Percentiles rank a stretch among this genome's conserved stretches.
Evolutionary conservation across 2,113 vertebrate genomes (phyloP).

Genomic region (Nothobranchius kuhntae): DNA sequence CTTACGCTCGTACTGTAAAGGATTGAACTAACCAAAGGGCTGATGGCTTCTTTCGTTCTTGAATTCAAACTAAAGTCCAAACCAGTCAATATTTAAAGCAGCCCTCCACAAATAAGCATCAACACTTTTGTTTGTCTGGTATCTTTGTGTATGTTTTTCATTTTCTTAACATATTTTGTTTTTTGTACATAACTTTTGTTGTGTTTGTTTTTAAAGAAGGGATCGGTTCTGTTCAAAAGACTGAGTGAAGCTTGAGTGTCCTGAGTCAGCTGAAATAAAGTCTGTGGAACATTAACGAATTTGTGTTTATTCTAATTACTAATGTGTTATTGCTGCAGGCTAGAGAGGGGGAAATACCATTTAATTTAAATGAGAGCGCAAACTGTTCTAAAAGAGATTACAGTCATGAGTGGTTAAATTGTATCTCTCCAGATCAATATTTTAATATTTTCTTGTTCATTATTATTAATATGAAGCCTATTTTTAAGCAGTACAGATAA

Average conservation of each 20-base stretch:
- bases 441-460: too few species aligned
- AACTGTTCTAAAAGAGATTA: too few species aligned
- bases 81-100: slow-evolving; percentile 53
- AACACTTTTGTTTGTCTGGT: slow-evolving; percentile 36
- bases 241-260: slow-evolving; percentile 56
- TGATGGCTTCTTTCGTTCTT: slow-evolving; percentile 46
- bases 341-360: not conserved
- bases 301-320: not conserved
- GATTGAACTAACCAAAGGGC: slow-evolving; percentile 50
- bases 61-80: slow-evolving; percentile 28
- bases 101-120: slow-evolving; percentile 50
- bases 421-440: too few species aligned
- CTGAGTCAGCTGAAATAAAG: slow-evolving; percentile 66
- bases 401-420: too few species aligned
- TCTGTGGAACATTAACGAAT: slow-evolving; percentile 47
- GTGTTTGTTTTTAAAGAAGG: slow-evolving; percentile 66
- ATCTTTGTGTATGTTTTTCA: slow-evolving; percentile 30
- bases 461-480: too few species aligned
- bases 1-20: slow-evolving; percentile 15
- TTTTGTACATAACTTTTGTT: slow-evolving; percentile 69
- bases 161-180: slow-evolving; percentile 59
- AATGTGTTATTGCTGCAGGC: not conserved
- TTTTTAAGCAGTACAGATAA: too few species aligned
- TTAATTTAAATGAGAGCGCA: too few species aligned
- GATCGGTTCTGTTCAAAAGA: slow-evolving; percentile 67